Conservation (phyloP, 2,113 vertebrate species). For the Phodopus roborovskii region DNA sequence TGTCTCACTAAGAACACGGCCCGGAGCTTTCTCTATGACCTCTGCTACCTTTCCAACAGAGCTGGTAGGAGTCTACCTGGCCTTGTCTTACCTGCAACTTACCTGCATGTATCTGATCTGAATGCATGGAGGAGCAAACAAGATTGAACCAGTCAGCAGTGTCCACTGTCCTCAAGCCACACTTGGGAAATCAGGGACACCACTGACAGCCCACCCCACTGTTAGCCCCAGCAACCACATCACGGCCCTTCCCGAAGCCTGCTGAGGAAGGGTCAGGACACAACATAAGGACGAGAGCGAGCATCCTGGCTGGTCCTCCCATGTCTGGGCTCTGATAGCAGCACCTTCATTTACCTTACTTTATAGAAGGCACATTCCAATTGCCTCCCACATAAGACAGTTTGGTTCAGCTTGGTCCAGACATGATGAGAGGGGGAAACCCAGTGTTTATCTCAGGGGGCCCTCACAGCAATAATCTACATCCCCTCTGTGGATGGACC, state of each 20-base stretch:
- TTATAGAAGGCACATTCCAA: accelerated
- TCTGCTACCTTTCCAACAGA: accelerated
- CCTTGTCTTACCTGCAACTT: conserved; percentile 79
- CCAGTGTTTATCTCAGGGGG: background rate
- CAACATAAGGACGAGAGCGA: no score
- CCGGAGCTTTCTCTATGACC: background rate
- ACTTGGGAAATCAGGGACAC: background rate
- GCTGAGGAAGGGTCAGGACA: no score
- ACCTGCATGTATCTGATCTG: conserved; percentile 99
- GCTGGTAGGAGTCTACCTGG: background rate
- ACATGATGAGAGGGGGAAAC: accelerated
- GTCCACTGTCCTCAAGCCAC: background rate
- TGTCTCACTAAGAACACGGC: no score
- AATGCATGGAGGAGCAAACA: conserved; percentile 90
- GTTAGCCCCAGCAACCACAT: background rate
- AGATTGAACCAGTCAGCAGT: conserved; percentile 82
- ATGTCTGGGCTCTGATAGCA: background rate
- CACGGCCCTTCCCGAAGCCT: background rate
- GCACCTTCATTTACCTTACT: background rate
- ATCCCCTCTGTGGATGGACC: accelerated
- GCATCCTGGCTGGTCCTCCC: accelerated
- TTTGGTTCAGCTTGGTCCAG: accelerated
- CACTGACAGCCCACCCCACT: background rate
- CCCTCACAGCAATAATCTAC: background rate
- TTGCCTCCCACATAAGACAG: background rate